phyloP scores from a whole-genome alignment of 2,113 vertebrate genomes.

The Brachionichthys hirsutus region DNA sequence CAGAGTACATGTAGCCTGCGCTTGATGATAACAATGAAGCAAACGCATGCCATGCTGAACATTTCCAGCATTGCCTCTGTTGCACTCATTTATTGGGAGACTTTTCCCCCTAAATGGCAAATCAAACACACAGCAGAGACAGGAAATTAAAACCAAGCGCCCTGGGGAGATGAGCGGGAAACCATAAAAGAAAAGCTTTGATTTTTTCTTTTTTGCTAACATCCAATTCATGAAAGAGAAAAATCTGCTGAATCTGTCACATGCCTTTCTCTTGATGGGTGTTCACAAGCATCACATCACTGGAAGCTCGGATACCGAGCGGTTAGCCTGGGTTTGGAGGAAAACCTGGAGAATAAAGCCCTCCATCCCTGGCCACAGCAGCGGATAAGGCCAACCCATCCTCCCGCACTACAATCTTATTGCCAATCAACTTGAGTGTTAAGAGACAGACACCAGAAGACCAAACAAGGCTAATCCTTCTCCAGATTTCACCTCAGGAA shows the following conservation, averaged over 20 bases:
- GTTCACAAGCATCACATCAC: constrained; percentile 29
- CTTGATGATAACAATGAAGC: constrained; percentile 43
- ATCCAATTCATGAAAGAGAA: constrained; percentile 55
- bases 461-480: constrained; percentile 62
- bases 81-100: constrained; percentile 56
- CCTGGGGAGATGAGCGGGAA: constrained; percentile 29
- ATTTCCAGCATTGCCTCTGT: constrained; percentile 55
- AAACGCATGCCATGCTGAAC: constrained; percentile 51
- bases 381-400: not conserved
- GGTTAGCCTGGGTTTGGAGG: constrained; percentile 21
- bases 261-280: constrained; percentile 18
- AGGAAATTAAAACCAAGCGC: constrained; percentile 71
- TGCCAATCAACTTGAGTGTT: constrained; percentile 44
- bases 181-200: constrained; percentile 37
- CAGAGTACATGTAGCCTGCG: constrained; percentile 12
- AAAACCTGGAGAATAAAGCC: constrained; percentile 29
- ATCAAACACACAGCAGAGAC: constrained; percentile 41
- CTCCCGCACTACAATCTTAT: constrained; percentile 2
- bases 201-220: constrained; percentile 31
- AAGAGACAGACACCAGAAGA: constrained; percentile 43
- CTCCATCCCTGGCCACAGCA: constrained; percentile 11
- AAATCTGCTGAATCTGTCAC: constrained; percentile 41
- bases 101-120: constrained; percentile 27
- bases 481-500: constrained; percentile 64
- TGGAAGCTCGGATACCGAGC: constrained; percentile 25